Evolutionary conservation across 2,113 vertebrate species (phyloP).

Genomic region (Pluvianellus socialis): DNA sequence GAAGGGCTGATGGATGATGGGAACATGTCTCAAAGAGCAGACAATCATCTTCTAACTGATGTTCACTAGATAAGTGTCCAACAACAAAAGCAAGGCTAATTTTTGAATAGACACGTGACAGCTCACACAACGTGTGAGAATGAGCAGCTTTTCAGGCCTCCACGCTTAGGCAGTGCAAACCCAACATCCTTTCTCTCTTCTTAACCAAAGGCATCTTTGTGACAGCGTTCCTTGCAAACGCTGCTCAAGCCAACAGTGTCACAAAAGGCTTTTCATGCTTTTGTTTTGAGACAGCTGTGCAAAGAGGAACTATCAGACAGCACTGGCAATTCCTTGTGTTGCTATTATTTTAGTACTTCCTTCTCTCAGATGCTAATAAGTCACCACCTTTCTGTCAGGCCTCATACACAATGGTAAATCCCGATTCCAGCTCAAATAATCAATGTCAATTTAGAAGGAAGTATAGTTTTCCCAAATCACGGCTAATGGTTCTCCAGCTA

Average conservation of each 20-base stretch:
- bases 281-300: not conserved
- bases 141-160: not conserved
- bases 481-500: not conserved
- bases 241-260: not conserved
- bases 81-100: not conserved
- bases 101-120: not conserved
- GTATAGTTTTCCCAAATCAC: not conserved
- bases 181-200: not conserved
- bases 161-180: not conserved
- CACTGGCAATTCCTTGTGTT: not conserved
- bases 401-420: not conserved
- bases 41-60: not conserved
- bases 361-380: not conserved
- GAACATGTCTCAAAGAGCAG: not conserved
- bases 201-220: not conserved
- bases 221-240: not conserved
- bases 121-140: not conserved
- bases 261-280: not conserved
- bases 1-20: not conserved
- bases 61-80: not conserved
- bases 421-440: not conserved
- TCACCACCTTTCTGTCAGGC: not conserved
- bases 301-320: not conserved
- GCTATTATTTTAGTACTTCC: not conserved
- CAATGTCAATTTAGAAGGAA: not conserved